Evolutionary conservation across 2,888 invertebrate species (phyloP), one percentile per base, ranked within the genome.

Genomic region (Periphyllus acericola): DNA sequence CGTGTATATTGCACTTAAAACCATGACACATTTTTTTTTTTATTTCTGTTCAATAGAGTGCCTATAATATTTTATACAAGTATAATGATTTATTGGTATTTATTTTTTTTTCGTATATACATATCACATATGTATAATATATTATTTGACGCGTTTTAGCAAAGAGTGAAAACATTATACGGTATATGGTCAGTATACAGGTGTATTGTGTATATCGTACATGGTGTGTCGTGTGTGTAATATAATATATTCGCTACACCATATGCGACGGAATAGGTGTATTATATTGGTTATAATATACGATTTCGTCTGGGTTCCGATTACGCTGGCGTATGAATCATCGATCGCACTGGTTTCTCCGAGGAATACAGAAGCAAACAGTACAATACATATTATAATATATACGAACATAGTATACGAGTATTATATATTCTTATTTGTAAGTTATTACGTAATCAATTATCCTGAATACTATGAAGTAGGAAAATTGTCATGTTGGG

Each of bases 21-120:
- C 83, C 83, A 55, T 83, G 83, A 74, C 83, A 83, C 72, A 83
- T 71, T 83, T 71, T 46, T 52, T 66, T 40, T 29, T 29, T 46
- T 46, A 46, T 25, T 40, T 36, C 72, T 29, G 55, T 74, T 36
- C 34, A 74, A 25, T 83, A 36, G 21, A 55, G 34, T 19, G 46
- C 11, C 55, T 55, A 55, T 74, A 46, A 46, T 46, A n/a, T n/a
- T n/a, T n/a, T n/a, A 46, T 9, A 46, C 9, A 46, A 46, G 46
- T 46, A 46, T 46, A 55, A 83, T 83, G 83, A 83, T 74, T 83
- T 83, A 71, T 76, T 74, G 25, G 19, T 60, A 32, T 60, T 60
- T 55, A 72, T 74, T 11, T 74, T 36, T 82, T 81, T 17, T 80
- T 21, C 25, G 4, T 21, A 66, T 29, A 29, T 29, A 36, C 3